Conservation (phyloP, 2,113 vertebrate genomes). For the Eupsittula cactorum region DNA sequence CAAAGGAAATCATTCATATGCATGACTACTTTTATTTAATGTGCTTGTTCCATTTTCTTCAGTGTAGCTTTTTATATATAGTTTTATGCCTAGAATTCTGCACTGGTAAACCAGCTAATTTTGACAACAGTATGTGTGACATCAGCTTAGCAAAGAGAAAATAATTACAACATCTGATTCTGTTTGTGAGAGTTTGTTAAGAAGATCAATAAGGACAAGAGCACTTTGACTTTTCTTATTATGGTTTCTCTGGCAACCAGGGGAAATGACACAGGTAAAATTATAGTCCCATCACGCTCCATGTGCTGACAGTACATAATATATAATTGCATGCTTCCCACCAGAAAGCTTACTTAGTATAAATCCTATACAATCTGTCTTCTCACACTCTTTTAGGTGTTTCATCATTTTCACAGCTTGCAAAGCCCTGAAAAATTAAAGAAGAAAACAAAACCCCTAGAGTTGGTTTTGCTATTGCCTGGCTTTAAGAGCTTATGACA, state of each 20-base stretch:
- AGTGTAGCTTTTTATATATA: neutral
- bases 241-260: constrained; percentile 64
- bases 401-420: constrained; percentile 40
- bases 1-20: neutral
- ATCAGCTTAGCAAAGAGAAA: neutral
- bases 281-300: constrained; percentile 47
- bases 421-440: constrained; percentile 8
- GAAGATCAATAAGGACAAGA: constrained; percentile 40
- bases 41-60: neutral
- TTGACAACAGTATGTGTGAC: neutral
- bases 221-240: constrained; percentile 35
- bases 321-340: constrained; percentile 49
- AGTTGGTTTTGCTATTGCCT: constrained; percentile 8
- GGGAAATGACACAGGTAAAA: constrained; percentile 50
- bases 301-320: constrained; percentile 40
- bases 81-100: neutral
- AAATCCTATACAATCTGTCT: constrained; percentile 35
- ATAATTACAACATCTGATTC: constrained; percentile 16
- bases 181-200: constrained; percentile 34
- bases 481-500: constrained; percentile 40
- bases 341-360: constrained; percentile 48
- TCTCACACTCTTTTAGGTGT: neutral
- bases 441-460: constrained; percentile 18
- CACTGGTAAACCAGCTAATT: neutral
- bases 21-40: neutral